These are phyloP conservation scores for Muscicapa adusta DNA, from an alignment of 2,113 vertebrate genomes.

Conservation along the genomic window DNA sequence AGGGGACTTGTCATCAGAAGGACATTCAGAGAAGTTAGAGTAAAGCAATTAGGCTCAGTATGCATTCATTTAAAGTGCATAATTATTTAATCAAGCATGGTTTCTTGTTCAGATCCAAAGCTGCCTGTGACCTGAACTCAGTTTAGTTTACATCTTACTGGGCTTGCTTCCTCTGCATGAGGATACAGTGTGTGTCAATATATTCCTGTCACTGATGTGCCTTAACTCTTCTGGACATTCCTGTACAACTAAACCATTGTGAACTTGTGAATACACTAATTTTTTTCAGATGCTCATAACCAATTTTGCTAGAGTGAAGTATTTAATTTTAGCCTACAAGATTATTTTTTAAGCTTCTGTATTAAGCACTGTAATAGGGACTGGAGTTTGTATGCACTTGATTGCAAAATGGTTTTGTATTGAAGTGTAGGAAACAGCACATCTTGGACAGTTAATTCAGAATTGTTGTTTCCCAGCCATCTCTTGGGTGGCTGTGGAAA, in stretches of 20 bases:
- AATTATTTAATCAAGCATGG: not conserved
- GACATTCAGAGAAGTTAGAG: not conserved
- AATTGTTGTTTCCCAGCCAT: not conserved
- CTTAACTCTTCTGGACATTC: not conserved
- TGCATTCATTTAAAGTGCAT: not conserved
- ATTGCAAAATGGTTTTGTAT: not conserved
- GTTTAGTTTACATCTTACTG: not conserved
- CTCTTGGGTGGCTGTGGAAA: not conserved
- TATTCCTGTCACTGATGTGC: not conserved
- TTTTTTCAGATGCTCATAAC: not conserved
- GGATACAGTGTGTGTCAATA: not conserved
- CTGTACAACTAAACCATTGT: not conserved
- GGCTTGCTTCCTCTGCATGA: not conserved
- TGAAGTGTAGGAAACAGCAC: not conserved
- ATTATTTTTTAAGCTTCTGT: not conserved
- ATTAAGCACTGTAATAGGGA: not conserved
- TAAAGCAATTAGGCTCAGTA: not conserved
- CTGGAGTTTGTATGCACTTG: not conserved
- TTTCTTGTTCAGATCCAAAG: not conserved
- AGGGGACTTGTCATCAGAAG: not conserved
- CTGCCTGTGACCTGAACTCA: not conserved
- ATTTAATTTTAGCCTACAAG: not conserved
- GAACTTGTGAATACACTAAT: not conserved
- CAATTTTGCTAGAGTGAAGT: not conserved
- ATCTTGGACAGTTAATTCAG: not conserved